Evolutionary conservation across 2,888 invertebrate genomes (phyloP).

Genomic region (Lomographa bimaculata): DNA sequence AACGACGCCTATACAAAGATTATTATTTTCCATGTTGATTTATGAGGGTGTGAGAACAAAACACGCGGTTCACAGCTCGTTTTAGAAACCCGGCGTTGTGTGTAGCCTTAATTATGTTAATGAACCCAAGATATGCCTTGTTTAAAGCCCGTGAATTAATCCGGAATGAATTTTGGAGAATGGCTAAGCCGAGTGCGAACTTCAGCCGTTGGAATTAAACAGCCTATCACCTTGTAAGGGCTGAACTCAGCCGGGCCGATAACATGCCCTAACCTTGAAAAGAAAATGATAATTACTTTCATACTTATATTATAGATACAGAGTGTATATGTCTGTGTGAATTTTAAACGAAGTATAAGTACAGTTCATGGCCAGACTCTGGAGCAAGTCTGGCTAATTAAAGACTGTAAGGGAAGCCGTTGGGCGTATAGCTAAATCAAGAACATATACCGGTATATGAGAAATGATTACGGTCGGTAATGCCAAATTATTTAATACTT

Average conservation of each 20-base stretch:
- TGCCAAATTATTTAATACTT: no score
- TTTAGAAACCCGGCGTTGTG: slow-evolving; percentile 18
- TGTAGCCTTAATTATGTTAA: slow-evolving; percentile 36
- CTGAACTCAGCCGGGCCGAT: slow-evolving; percentile 6
- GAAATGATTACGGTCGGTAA: no score
- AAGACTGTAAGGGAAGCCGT: no score
- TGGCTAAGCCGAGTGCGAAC: slow-evolving; percentile 35
- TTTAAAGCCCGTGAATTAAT: slow-evolving; percentile 40
- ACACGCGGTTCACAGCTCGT: slow-evolving; percentile 20
- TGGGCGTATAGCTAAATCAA: no score
- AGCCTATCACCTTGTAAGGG: slow-evolving; percentile 56
- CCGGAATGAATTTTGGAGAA: slow-evolving; percentile 39
- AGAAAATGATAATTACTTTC: not conserved
- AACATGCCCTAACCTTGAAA: not conserved
- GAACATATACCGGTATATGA: no score
- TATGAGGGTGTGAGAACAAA: slow-evolving; percentile 20
- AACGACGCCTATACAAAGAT: slow-evolving; percentile 10
- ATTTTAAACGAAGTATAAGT: no score
- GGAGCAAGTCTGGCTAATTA: no score
- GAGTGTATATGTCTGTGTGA: no score
- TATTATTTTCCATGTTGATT: slow-evolving; percentile 20
- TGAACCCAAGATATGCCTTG: slow-evolving; percentile 38
- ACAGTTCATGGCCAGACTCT: no score
- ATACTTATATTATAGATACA: not conserved
- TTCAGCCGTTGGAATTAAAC: slow-evolving; percentile 54